phyloP scores from a whole-genome alignment of 2,888 invertebrate genomes.

The Azorinus chamasolen region DNA sequence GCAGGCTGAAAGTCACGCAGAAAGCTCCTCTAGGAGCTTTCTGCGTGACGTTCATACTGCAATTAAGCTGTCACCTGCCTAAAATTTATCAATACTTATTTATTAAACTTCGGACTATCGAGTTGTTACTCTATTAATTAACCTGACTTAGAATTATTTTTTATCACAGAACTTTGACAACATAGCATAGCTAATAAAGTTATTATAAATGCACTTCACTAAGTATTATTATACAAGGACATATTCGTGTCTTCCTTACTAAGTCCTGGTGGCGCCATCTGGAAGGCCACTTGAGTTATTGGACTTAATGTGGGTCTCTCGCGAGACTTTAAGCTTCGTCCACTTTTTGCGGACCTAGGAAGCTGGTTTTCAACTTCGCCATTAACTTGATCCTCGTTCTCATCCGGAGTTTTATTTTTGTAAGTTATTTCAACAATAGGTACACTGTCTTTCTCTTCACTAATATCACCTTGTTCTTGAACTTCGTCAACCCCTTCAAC shows the following conservation, averaged over 20 bases:
- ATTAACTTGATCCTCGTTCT: neutral
- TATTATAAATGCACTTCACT: too few species aligned
- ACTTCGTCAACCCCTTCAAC: neutral
- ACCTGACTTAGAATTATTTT: too few species aligned
- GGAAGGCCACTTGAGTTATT: conserved; percentile 66
- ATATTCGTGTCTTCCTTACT: conserved; percentile 48
- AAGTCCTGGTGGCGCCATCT: conserved; percentile 71
- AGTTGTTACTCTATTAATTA: too few species aligned
- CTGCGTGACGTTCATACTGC: too few species aligned
- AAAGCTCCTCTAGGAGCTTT: too few species aligned
- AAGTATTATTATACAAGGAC: neutral
- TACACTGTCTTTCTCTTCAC: conserved; percentile 14
- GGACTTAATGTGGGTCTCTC: conserved; percentile 35
- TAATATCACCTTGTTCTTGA: conserved; percentile 3
- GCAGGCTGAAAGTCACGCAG: too few species aligned
- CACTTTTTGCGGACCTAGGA: neutral
- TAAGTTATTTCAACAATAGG: conserved; percentile 61
- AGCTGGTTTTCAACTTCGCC: neutral
- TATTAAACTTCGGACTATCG: too few species aligned
- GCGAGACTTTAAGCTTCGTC: neutral
- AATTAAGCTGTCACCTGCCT: too few species aligned
- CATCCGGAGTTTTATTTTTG: conserved; percentile 24
- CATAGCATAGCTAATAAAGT: too few species aligned
- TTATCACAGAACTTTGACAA: too few species aligned
- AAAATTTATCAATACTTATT: too few species aligned